phyloP scores from a whole-genome alignment of 1,140 invertebrate genomes.

The Leptopilina boulardi region DNA sequence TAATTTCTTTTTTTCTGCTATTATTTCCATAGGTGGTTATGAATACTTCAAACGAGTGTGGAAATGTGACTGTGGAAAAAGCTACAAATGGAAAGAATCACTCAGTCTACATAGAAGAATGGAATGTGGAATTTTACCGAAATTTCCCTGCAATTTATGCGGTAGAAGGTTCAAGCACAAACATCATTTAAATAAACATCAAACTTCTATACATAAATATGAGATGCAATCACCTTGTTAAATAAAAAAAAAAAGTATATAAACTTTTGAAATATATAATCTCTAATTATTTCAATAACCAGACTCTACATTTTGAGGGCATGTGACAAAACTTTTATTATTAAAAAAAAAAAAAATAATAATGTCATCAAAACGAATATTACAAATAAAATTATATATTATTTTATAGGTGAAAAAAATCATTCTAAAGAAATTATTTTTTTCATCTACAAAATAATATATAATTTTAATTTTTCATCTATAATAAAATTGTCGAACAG shows the following conservation, averaged over 20 bases:
- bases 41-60: slow-evolving; percentile 38
- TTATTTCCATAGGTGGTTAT: slow-evolving; percentile 16
- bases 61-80: slow-evolving; percentile 63
- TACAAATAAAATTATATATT: no score
- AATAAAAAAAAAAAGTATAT: background rate
- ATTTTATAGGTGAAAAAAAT: no score
- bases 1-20: background rate
- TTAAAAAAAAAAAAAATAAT: no score
- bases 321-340: no score
- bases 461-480: no score
- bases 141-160: slow-evolving; percentile 70
- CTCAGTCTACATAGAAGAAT: slow-evolving; percentile 64
- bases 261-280: background rate
- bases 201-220: slow-evolving; percentile 49
- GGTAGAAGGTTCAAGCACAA: slow-evolving; percentile 61
- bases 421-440: no score
- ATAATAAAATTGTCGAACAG: no score
- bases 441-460: no score
- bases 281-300: slow-evolving; percentile 1
- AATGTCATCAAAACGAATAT: no score
- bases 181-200: slow-evolving; percentile 65
- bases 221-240: slow-evolving; percentile 24
- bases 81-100: slow-evolving; percentile 72
- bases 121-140: slow-evolving; percentile 72
- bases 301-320: no score